Evolutionary conservation across 2,113 vertebrate genomes (phyloP).

Genomic region (Uria lomvia): DNA sequence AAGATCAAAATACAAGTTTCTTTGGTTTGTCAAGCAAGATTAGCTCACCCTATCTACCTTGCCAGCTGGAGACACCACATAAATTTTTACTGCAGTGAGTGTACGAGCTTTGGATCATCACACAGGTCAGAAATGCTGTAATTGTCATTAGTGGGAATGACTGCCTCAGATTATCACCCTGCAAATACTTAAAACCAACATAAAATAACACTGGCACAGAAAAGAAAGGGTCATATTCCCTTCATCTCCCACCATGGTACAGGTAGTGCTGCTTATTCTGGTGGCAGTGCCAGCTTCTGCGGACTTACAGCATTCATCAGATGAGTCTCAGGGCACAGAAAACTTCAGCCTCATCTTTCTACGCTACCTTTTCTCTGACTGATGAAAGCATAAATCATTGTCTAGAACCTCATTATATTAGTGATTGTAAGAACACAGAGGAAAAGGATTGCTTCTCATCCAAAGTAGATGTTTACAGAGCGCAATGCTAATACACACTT

Average conservation of each 20-base stretch:
- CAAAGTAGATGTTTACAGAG: not conserved
- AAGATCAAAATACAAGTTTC: not conserved
- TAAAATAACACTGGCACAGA: not conserved
- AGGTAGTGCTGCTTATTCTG: not conserved
- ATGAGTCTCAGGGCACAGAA: not conserved
- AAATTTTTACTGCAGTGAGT: not conserved
- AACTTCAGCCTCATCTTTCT: not conserved
- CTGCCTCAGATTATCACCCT: not conserved
- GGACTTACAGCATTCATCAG: not conserved
- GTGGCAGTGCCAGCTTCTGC: not conserved
- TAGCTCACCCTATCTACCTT: not conserved
- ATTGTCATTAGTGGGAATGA: not conserved
- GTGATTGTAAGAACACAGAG: not conserved
- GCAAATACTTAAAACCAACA: not conserved
- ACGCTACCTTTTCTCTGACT: not conserved
- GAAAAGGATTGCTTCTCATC: not conserved
- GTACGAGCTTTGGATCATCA: not conserved
- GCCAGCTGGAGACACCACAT: not conserved
- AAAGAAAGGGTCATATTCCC: not conserved
- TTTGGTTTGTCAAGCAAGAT: not conserved
- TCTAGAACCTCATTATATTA: not conserved
- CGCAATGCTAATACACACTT: not conserved
- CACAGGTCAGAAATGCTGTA: not conserved
- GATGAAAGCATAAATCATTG: not conserved
- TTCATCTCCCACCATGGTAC: not conserved